A percentile compares a stretch with the other conserved stretches of the same genome.
phyloP scores from a whole-genome alignment of 2,113 vertebrate species.

The Pollimyrus isidori region DNA sequence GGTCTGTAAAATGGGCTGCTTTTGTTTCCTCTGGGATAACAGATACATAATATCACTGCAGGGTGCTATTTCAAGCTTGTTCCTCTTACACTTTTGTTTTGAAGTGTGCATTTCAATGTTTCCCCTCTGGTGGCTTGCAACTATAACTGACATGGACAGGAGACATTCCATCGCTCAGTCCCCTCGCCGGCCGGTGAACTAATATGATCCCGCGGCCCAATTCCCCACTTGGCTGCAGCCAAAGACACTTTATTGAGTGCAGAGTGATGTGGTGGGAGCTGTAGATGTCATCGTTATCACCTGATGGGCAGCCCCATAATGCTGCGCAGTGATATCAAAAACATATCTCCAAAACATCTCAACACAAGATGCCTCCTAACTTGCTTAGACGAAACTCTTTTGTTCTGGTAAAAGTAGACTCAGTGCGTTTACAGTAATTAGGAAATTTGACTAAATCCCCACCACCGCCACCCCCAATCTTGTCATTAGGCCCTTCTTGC shows the following conservation, averaged over 20 bases:
- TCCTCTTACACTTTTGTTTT: not conserved
- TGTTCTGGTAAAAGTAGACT: not conserved
- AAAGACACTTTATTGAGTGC: not conserved
- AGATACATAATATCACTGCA: not conserved
- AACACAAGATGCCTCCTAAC: not conserved
- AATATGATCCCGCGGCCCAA: not conserved
- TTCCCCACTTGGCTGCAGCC: not conserved
- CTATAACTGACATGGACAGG: not conserved
- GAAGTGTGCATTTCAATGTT: not conserved
- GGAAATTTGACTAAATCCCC: not conserved
- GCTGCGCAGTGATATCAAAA: not conserved
- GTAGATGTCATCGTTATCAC: not conserved
- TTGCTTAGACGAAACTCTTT: not conserved
- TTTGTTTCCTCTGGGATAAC: not conserved
- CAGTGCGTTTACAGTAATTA: not conserved
- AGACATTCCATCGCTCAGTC: not conserved
- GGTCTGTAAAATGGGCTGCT: not conserved
- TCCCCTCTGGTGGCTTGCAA: not conserved
- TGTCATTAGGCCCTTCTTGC: constrained; percentile 71
- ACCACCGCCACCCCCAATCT: not conserved
- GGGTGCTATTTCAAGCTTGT: not conserved
- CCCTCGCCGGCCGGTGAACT: not conserved
- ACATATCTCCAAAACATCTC: not conserved
- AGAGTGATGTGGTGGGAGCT: not conserved
- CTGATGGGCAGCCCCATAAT: not conserved